Conservation (phyloP, 2,888 invertebrate species). For the Laspeyria flexula region DNA sequence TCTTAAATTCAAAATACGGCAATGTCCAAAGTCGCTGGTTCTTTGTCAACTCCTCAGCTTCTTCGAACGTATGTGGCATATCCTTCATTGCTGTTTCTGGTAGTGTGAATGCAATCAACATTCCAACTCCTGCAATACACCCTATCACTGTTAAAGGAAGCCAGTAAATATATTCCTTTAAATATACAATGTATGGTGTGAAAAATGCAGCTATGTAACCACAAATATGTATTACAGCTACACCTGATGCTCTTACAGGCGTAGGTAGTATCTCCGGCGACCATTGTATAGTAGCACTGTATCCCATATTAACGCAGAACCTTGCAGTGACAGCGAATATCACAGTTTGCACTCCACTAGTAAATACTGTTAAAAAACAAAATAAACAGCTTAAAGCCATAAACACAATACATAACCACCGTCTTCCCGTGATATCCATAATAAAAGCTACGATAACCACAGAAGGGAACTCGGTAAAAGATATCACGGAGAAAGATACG, state of each 20-base stretch:
- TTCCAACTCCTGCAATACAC: conserved; percentile 21
- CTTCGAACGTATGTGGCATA: conserved; percentile 54
- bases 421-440: conserved; percentile 62
- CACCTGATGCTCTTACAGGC: conserved; percentile 62
- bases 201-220: conserved; percentile 59
- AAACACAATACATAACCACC: conserved; percentile 56
- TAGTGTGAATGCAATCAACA: conserved; percentile 35
- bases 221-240: conserved; percentile 61
- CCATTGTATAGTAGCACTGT: conserved; percentile 61
- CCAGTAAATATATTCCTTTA: conserved; percentile 34
- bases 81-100: conserved; percentile 52
- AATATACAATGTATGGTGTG: conserved; percentile 53
- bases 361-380: conserved; percentile 54
- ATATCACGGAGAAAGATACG: conserved; percentile 64
- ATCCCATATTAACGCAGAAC: conserved; percentile 64
- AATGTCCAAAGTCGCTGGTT: conserved; percentile 46
- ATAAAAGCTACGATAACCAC: conserved; percentile 59
- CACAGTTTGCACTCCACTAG: conserved; percentile 54
- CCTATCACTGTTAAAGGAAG: conserved; percentile 30
- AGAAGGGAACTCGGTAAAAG: conserved; percentile 65
- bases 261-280: conserved; percentile 65
- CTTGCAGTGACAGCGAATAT: conserved; percentile 62
- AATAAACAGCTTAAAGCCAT: conserved; percentile 56
- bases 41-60: conserved; percentile 47
- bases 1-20: conserved; percentile 33